Percentiles rank a stretch among this genome's conserved stretches.
phyloP scores from a whole-genome alignment of 2,888 invertebrate species.

The Ecliptopera silaceata region DNA sequence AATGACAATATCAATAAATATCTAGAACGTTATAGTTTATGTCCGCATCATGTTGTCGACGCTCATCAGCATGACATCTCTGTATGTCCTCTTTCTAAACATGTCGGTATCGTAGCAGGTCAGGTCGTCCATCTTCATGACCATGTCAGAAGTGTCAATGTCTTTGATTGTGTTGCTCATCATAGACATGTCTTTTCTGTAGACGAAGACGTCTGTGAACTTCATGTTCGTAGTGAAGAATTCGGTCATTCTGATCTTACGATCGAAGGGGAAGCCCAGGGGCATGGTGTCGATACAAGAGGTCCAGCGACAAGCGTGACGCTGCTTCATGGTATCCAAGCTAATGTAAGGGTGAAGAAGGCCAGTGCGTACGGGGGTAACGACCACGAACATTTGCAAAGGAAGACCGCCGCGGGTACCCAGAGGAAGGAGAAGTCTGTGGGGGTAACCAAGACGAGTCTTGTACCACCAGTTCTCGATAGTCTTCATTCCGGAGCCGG shows the following conservation, averaged over 20 bases:
- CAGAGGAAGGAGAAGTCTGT: conserved; percentile 87
- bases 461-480: conserved; percentile 82
- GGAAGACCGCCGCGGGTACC: conserved; percentile 85
- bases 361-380: conserved; percentile 81
- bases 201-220: conserved; percentile 85
- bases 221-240: conserved; percentile 87
- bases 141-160: conserved; percentile 64
- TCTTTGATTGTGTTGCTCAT: conserved; percentile 62
- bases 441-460: conserved; percentile 84
- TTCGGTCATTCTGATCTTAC: conserved; percentile 80
- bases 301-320: conserved; percentile 80
- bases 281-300: conserved; percentile 84
- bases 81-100: conserved; percentile 66
- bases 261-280: conserved; percentile 90
- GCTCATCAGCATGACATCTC: conserved; percentile 70
- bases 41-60: conserved; percentile 62
- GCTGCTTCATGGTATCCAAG: conserved; percentile 73
- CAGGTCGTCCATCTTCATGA: conserved; percentile 72
- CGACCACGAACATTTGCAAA: conserved; percentile 85
- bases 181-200: conserved; percentile 79
- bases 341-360: conserved; percentile 70
- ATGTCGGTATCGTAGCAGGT: conserved; percentile 69
- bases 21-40: conserved; percentile 41
- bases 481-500: conserved; percentile 75
- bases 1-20: conserved; percentile 25